phyloP scores from a whole-genome alignment of 2,113 vertebrate genomes.

The Cyanoderma ruficeps region DNA sequence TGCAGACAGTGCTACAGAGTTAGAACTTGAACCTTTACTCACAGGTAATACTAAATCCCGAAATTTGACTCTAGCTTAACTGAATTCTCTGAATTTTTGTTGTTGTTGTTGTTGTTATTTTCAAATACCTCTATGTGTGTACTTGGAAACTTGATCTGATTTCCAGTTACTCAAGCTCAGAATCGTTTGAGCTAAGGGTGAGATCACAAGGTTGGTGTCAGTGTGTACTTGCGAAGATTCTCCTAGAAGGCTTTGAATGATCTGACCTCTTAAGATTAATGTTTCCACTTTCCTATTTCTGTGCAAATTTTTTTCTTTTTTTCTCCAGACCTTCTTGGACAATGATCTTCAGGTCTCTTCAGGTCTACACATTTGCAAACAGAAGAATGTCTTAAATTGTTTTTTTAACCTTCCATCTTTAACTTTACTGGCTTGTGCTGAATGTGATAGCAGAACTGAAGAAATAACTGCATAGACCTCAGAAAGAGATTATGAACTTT shows the following conservation, averaged over 20 bases:
- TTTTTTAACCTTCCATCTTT: neutral
- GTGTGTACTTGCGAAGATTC: neutral
- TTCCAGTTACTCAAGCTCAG: neutral
- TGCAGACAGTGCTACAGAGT: neutral
- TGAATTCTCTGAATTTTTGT: neutral
- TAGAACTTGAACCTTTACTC: neutral
- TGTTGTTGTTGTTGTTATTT: neutral
- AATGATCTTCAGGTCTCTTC: neutral
- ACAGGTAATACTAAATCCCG: neutral
- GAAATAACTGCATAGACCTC: neutral
- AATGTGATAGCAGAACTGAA: neutral
- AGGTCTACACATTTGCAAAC: neutral
- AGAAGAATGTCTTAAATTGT: neutral
- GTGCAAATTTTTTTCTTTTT: neutral
- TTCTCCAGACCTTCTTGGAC: neutral
- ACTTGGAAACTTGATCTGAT: neutral
- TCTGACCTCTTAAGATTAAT: neutral
- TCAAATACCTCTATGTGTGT: rapidly evolving
- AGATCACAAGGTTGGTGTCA: neutral
- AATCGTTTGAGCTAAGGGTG: neutral
- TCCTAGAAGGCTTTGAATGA: neutral
- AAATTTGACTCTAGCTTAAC: neutral
- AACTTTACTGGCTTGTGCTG: neutral
- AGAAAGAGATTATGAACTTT: neutral
- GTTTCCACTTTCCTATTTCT: neutral